Evolutionary conservation across 2,113 vertebrate genomes (phyloP), one percentile per base, ranked within the genome.

Genomic region (Lanius ludovicianus): DNA sequence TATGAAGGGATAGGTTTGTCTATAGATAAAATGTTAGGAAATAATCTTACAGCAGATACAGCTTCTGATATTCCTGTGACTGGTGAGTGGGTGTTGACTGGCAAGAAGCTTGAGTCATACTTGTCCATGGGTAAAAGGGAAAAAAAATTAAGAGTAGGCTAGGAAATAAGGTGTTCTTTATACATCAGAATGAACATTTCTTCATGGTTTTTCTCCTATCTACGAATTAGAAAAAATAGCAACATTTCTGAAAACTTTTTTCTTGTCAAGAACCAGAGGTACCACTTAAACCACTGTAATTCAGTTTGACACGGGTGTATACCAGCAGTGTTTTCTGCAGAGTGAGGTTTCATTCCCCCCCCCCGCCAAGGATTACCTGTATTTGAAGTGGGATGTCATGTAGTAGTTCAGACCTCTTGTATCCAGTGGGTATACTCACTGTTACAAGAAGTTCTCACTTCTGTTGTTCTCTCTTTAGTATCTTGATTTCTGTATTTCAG

Each of bases 51-150:
- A 93, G 67, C 33, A 93, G 75, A 91, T 94, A 82, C 15, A 95
- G 78, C 74, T 96, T 90, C 68, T 91, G 90, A 88, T 95, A 94
- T 89, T 96, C 87, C 85, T 96, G 75, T 93, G 92, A 96, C 93
- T 95, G 67, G 23, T 64, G 87, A 84, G 92, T 97, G 44, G 96
- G 96, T 68, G 93, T 94, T 96, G 96, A 96, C 85, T 95, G 85
- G 92, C 87, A 96, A 93, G 85, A 92, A 92, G 64, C 85, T 96
- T 91, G 95, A 97, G 85, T 96, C 95, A 94, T 96, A 55, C 56
- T 95, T 80, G 50, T 92, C 92, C 84, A 91, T 73, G 59, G 74
- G 41, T 84, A 47, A 67, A 67, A 77, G 14, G 8, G 67, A 76
- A 50, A 25, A 37, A 30, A 47, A 65, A 49, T 22, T 28, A 56